Conservation (phyloP, 2,113 vertebrate species). For the Chrysemys picta region DNA sequence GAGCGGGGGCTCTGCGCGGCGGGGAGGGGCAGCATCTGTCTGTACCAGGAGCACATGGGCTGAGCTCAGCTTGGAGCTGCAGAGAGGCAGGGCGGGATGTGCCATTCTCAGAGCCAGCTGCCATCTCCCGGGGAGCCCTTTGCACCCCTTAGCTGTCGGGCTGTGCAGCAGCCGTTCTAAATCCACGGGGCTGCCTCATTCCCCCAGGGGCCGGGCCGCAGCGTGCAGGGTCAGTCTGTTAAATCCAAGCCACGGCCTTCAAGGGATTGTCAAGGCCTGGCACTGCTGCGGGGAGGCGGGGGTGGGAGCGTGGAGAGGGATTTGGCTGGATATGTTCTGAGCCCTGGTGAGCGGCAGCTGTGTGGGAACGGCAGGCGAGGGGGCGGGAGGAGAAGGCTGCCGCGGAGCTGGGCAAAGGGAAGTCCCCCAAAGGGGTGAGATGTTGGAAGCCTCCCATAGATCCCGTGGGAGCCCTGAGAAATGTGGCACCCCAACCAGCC, state of each 20-base stretch:
- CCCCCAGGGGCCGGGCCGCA: accelerated
- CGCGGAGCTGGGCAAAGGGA: too few relatives aligned
- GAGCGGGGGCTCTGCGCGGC: accelerated
- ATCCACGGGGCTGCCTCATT: accelerated
- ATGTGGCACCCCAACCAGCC: too few relatives aligned
- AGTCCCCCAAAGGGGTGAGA: too few relatives aligned
- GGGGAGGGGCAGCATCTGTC: accelerated
- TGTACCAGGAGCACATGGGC: neutral
- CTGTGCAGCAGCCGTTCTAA: neutral
- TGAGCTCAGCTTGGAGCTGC: neutral
- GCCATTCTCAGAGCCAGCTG: neutral
- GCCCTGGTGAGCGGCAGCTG: neutral
- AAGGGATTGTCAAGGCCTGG: accelerated
- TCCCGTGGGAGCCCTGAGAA: too few relatives aligned
- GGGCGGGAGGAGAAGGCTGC: neutral
- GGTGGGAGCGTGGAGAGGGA: neutral
- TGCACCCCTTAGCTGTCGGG: accelerated
- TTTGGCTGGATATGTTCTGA: neutral
- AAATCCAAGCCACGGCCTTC: neutral
- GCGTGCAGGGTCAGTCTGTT: accelerated
- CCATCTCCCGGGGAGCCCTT: neutral
- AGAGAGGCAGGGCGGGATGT: neutral
- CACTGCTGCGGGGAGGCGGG: neutral
- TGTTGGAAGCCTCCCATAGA: too few relatives aligned
- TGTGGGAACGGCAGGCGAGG: neutral